A percentile compares a stretch with the other conserved stretches of the same genome.
Conservation (phyloP, 2,797 vertebrate species). For the Hypotaenidia philippensis region DNA sequence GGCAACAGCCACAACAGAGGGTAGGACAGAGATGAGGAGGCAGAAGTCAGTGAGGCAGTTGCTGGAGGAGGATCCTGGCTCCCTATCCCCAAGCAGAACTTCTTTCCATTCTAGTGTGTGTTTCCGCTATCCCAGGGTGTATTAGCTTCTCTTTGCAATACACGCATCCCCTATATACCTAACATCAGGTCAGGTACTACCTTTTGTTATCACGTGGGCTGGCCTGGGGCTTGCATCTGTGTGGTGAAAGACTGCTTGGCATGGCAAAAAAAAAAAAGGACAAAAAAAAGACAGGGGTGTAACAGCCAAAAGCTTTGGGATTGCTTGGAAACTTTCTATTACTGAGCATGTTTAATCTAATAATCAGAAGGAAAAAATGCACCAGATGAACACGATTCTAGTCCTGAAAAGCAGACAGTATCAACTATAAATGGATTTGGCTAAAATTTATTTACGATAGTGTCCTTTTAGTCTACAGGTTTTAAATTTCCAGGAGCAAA, state of each 20-base stretch:
- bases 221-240: conserved; percentile 85
- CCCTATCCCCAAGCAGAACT: conserved; percentile 81
- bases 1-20: conserved; percentile 95
- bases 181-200: conserved; percentile 79
- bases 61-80: conserved; percentile 84
- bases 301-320: conserved; percentile 64
- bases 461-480: neutral
- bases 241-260: conserved; percentile 79
- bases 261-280: conserved; percentile 68
- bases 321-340: conserved; percentile 77
- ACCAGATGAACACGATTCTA: conserved; percentile 32
- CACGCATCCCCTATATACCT: conserved; percentile 75
- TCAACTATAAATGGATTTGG: neutral
- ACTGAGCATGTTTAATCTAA: conserved; percentile 82
- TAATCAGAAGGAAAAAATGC: conserved; percentile 52
- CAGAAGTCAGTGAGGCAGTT: conserved; percentile 87
- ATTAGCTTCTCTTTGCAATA: conserved; percentile 84
- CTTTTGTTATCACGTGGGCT: conserved; percentile 76
- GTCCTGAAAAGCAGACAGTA: neutral
- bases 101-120: conserved; percentile 83
- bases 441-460: neutral
- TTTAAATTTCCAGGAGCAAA: neutral
- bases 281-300: neutral
- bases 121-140: conserved; percentile 85
- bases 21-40: conserved; percentile 93